These are phyloP conservation scores for Gyps fulvus DNA, from an alignment of 2,113 vertebrate species.

Conservation along the genomic window DNA sequence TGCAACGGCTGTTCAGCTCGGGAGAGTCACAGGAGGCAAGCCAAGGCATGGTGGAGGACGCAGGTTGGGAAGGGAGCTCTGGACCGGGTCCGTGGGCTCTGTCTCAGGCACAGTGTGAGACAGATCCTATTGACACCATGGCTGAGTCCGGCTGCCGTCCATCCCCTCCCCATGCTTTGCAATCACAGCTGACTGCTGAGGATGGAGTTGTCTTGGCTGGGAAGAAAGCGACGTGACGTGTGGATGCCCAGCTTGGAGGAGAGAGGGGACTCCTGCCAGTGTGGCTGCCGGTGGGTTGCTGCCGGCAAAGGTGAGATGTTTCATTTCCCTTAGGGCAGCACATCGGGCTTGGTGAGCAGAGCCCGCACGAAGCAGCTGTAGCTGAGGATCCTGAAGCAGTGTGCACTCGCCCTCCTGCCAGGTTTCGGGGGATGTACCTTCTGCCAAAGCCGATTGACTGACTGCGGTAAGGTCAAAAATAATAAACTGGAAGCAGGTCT, in stretches of 20 bases:
- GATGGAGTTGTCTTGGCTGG: neutral
- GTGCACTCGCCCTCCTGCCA: neutral
- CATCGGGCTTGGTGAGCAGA: neutral
- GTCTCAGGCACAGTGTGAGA: fast-evolving
- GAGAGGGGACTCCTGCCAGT: neutral
- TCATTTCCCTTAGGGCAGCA: neutral
- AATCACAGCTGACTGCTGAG: neutral
- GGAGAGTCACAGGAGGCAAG: neutral
- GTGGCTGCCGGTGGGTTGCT: no score
- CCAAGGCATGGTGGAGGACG: neutral
- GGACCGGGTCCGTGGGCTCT: neutral
- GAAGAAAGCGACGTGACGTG: neutral
- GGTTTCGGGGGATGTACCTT: neutral
- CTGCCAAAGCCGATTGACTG: neutral
- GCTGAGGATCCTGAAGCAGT: neutral
- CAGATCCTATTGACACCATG: fast-evolving
- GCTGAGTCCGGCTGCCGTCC: fast-evolving
- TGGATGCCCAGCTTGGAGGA: no score
- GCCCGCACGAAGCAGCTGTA: neutral
- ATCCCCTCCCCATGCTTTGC: neutral
- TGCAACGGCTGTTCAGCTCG: neutral
- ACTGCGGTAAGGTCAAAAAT: neutral
- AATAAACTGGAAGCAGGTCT: neutral
- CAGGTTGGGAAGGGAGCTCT: neutral
- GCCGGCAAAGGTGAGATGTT: neutral